Percentiles rank a stretch among this genome's conserved stretches.
phyloP scores from a whole-genome alignment of 92 coral and sea anemone genomes.

The Parazoanthus atlanticus region DNA sequence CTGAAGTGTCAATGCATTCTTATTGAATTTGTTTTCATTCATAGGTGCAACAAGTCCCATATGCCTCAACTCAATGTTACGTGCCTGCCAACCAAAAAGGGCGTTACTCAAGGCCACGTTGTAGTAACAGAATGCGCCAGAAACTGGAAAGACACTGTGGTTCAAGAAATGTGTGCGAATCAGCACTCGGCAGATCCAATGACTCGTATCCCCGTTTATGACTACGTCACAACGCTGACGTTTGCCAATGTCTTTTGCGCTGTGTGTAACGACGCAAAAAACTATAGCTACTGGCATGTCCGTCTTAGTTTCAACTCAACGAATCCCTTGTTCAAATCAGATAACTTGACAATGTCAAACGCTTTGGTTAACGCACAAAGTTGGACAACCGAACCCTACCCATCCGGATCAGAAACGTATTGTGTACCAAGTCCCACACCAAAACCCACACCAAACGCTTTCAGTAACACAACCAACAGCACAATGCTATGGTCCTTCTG shows the following conservation, averaged over 20 bases:
- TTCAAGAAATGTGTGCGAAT: background rate
- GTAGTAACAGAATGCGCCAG: background rate
- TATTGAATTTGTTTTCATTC: background rate
- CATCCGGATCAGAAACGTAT: background rate
- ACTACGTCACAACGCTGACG: background rate
- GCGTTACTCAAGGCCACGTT: background rate
- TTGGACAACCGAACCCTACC: background rate
- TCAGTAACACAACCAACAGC: background rate
- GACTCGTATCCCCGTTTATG: background rate
- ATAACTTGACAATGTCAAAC: background rate
- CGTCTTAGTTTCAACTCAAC: background rate
- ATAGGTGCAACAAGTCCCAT: background rate
- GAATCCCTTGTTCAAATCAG: background rate
- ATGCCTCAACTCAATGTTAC: background rate
- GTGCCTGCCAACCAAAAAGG: background rate
- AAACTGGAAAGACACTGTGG: background rate
- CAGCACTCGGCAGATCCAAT: background rate
- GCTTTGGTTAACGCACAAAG: background rate
- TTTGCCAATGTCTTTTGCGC: slow-evolving; percentile 1
- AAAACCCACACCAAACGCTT: background rate
- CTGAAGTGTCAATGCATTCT: background rate
- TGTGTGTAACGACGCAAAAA: background rate
- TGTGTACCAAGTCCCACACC: background rate
- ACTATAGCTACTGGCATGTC: background rate
- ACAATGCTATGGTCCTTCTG: background rate